Evolutionary conservation across 2,888 invertebrate genomes (phyloP).

Genomic region (Spialia ferax): DNA sequence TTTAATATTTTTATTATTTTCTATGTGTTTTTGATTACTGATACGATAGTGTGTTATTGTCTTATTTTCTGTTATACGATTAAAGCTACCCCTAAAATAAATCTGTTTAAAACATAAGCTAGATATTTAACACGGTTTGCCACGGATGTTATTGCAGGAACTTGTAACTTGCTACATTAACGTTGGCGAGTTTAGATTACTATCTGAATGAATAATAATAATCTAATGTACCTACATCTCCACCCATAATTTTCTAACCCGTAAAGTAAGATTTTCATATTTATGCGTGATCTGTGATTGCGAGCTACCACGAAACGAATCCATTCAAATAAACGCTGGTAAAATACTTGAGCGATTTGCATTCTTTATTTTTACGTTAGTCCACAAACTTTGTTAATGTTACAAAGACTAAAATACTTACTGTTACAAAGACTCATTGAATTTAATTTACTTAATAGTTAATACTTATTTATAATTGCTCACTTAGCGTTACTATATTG

Average conservation of each 20-base stretch:
- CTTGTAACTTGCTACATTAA: conserved; percentile 5
- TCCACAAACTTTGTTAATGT: background rate
- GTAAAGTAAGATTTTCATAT: conserved; percentile 29
- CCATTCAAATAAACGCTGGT: conserved; percentile 9
- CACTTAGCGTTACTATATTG: too few species aligned
- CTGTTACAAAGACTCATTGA: too few species aligned
- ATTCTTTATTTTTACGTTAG: background rate
- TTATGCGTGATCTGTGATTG: conserved; percentile 27
- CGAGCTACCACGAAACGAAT: conserved; percentile 1
- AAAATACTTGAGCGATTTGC: background rate
- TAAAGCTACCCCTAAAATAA: too few species aligned
- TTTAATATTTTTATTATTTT: too few species aligned
- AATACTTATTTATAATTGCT: too few species aligned
- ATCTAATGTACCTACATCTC: conserved; percentile 3
- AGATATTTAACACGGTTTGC: background rate
- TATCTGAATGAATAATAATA: conserved; percentile 14
- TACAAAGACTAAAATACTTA: too few species aligned
- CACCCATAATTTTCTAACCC: conserved; percentile 24
- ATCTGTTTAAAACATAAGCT: background rate
- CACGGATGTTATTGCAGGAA: background rate
- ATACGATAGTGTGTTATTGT: too few species aligned
- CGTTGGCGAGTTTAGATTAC: background rate
- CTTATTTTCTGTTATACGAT: too few species aligned
- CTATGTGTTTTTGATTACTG: too few species aligned
- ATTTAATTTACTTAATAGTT: too few species aligned